phyloP scores from a whole-genome alignment of 2,888 invertebrate genomes.

The Eulithis prunata region DNA sequence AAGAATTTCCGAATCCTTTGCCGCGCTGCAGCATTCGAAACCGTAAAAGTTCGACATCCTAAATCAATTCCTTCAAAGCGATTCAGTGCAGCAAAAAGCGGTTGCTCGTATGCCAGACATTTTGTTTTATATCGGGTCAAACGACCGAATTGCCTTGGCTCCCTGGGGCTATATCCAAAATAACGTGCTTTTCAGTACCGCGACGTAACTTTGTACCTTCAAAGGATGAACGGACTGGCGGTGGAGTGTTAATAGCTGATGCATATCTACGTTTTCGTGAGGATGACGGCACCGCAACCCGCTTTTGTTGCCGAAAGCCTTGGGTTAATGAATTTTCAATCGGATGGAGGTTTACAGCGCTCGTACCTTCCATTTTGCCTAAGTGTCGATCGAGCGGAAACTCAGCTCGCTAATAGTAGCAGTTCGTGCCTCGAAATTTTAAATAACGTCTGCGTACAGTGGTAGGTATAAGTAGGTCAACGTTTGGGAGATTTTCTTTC shows the following conservation, averaged over 20 bases:
- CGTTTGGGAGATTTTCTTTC: too few relatives aligned
- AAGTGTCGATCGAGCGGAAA: conserved; percentile 1
- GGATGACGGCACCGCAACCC: conserved; percentile 46
- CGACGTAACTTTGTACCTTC: conserved; percentile 50
- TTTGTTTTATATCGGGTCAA: conserved; percentile 48
- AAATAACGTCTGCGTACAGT: too few relatives aligned
- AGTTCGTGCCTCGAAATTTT: too few relatives aligned
- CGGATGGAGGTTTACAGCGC: conserved; percentile 26
- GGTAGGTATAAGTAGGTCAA: too few relatives aligned
- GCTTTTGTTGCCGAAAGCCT: conserved; percentile 52
- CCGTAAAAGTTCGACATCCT: conserved; percentile 38
- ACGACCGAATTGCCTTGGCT: conserved; percentile 52
- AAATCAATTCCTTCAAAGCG: conserved; percentile 43
- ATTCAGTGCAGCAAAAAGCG: conserved; percentile 40
- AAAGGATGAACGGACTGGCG: conserved; percentile 56
- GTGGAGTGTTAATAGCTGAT: conserved; percentile 69
- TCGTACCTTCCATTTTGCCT: conserved; percentile 7
- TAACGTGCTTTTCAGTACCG: conserved; percentile 57
- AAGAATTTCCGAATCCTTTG: conserved; percentile 26
- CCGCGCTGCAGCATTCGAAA: conserved; percentile 24
- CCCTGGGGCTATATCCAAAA: conserved; percentile 57
- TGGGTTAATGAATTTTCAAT: conserved; percentile 46
- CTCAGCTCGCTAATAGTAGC: too few relatives aligned
- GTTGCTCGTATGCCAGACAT: conserved; percentile 39
- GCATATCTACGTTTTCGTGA: conserved; percentile 63